Percentiles rank a stretch among this genome's conserved stretches.
phyloP scores from a whole-genome alignment of 1,140 invertebrate species.

The Triops longicaudatus region DNA sequence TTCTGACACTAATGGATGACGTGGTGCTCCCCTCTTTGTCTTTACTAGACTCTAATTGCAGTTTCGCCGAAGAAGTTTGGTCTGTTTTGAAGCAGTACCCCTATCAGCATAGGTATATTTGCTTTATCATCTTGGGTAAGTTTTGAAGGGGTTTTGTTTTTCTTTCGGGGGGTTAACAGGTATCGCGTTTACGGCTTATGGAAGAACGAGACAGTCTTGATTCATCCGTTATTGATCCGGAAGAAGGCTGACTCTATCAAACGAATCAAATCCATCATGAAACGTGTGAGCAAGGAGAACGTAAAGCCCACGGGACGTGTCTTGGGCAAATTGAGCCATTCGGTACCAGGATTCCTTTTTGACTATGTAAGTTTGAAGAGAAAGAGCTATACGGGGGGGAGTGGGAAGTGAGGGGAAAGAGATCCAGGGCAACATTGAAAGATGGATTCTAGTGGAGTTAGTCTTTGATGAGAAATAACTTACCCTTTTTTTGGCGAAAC shows the following conservation, averaged over 20 bases:
- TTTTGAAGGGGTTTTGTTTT: not conserved
- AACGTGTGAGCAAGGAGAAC: conserved; percentile 95
- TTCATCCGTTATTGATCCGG: conserved; percentile 71
- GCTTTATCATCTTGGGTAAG: not conserved
- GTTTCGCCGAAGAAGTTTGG: conserved; percentile 93
- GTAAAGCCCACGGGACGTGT: conserved; percentile 91
- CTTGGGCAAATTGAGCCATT: conserved; percentile 94
- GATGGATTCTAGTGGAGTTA: not conserved
- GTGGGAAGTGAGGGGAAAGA: not conserved
- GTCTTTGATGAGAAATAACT: not conserved
- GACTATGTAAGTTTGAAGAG: conserved; percentile 66
- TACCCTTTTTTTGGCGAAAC: not conserved
- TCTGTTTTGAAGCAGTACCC: conserved; percentile 81
- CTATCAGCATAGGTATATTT: conserved; percentile 68
- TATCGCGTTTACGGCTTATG: conserved; percentile 87
- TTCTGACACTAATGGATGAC: conserved; percentile 76
- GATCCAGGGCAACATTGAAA: too few relatives aligned
- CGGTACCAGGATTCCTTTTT: conserved; percentile 87
- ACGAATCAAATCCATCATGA: conserved; percentile 93
- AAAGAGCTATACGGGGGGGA: conserved; percentile 12
- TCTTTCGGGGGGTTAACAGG: conserved; percentile 39
- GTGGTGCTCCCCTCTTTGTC: conserved; percentile 81
- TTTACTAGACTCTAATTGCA: conserved; percentile 87
- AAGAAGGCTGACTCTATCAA: conserved; percentile 77
- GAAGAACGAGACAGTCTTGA: conserved; percentile 79